phyloP scores from a whole-genome alignment of 1,140 invertebrate genomes.

The Dryas iulia region DNA sequence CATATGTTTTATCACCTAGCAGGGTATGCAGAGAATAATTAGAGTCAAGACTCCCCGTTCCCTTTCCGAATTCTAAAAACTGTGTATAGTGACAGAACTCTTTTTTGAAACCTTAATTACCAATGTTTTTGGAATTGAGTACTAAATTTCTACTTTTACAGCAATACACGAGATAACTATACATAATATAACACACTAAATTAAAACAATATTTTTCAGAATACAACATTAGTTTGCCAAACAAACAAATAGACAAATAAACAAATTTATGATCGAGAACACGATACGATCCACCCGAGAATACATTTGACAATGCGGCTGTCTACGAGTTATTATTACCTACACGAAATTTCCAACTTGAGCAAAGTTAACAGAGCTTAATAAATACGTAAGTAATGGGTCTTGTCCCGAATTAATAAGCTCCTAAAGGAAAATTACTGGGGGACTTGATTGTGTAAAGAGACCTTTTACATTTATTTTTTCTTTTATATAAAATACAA shows the following conservation, averaged over 20 bases:
- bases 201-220: neutral
- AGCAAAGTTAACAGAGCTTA: conserved; percentile 7
- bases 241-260: neutral
- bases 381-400: conserved; percentile 1
- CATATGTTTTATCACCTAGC: no score
- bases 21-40: no score
- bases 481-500: neutral
- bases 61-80: no score
- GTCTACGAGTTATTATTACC: conserved; percentile 1
- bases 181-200: no score
- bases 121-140: no score
- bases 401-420: neutral
- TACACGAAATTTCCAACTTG: neutral
- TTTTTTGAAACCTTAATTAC: no score
- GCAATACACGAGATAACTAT: no score
- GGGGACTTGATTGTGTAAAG: neutral
- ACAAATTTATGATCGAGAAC: neutral
- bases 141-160: no score
- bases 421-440: neutral
- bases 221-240: neutral
- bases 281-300: neutral
- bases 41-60: no score
- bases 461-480: neutral
- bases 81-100: no score
- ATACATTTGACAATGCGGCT: conserved; percentile 9